Base-by-base conservation (phyloP, 2,888 invertebrate species). In the Graphium colonna region DNA sequence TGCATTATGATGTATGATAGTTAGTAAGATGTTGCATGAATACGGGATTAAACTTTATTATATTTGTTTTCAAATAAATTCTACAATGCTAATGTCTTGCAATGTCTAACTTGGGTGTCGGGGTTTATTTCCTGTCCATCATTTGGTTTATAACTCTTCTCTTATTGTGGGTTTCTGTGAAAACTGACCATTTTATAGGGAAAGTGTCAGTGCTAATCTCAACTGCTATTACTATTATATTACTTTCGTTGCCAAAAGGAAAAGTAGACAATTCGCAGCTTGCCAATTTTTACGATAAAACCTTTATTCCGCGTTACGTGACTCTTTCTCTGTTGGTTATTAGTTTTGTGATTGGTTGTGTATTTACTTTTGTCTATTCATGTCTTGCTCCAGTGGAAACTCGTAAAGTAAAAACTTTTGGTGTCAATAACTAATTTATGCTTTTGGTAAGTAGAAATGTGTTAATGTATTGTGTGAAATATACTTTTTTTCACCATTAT, bases 121-220 rank as follows among this genome's bases (percentile, higher is more conserved):
- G 94, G 63, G 86, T 94, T 57, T 92, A 94, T 73, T 83, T 93
- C 64, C 77, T 95, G 67, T 85, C 92, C 57, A 78, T 91, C 54
- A 73, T 93, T 63, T 94, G 94, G 94, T 86, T 92, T 61, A 65
- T 91, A 53, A 91, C 93, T 28, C 78, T 92, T 36, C 70, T 93
- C 64, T 71, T 93, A 63, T 94, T 93, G 65, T 91, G 93, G 68
- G 79, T 94, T 48, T 92, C 94, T 1, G 79, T 93, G 41, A 91
- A 92, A 66, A 92, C 93, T 38, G 92, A 93, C 60, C 93, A 92
- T 75, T 91, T 88, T 68, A 77, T 94, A 57, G 94, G 94, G 50
- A 91, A 92, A 74, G 77, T 93, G 60, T 90, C 91, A 42, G 68
- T 94, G 52, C 71, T 84, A 42, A 66, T 91, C 60, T 91, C 93